A percentile compares a stretch with the other conserved stretches of the same genome.
Conservation (phyloP, 2,888 invertebrate species). For the Eupithecia exiguata region DNA sequence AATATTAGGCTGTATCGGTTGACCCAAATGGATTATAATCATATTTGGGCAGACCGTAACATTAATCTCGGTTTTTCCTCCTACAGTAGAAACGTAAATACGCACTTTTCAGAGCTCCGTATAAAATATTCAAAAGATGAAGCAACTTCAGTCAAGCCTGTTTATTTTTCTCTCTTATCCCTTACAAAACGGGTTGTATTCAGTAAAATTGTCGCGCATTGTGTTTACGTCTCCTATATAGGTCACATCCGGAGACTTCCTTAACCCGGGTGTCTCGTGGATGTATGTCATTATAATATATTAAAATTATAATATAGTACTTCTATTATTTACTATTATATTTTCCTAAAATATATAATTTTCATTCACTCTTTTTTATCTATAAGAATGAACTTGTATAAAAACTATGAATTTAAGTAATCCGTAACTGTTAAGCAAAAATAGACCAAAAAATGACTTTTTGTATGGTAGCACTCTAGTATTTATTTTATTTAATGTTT, state of each 20-base stretch:
- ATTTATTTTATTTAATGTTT: too few relatives aligned
- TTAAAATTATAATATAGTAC: too few relatives aligned
- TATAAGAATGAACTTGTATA: too few relatives aligned
- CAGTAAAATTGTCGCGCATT: constrained; percentile 28
- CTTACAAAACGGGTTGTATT: constrained; percentile 22
- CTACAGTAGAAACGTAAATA: neutral
- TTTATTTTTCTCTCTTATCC: constrained; percentile 18
- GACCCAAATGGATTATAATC: neutral
- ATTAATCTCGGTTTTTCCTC: neutral
- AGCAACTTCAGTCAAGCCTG: constrained; percentile 4
- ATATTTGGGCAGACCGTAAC: neutral
- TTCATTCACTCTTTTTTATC: too few relatives aligned
- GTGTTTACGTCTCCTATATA: constrained; percentile 19
- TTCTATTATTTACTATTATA: too few relatives aligned
- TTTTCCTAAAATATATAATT: too few relatives aligned
- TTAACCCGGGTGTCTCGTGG: neutral
- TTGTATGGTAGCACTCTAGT: too few relatives aligned
- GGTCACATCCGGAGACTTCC: neutral
- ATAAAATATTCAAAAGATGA: constrained; percentile 27
- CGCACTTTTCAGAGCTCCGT: constrained; percentile 5
- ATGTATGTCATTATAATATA: neutral
- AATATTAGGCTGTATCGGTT: neutral
- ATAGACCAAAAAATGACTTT: too few relatives aligned
- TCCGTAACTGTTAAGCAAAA: too few relatives aligned
- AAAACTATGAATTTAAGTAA: too few relatives aligned